These are phyloP conservation scores for Scolanthus callimorphus DNA, from an alignment of 92 coral and sea anemone genomes.

Conservation along the genomic window DNA sequence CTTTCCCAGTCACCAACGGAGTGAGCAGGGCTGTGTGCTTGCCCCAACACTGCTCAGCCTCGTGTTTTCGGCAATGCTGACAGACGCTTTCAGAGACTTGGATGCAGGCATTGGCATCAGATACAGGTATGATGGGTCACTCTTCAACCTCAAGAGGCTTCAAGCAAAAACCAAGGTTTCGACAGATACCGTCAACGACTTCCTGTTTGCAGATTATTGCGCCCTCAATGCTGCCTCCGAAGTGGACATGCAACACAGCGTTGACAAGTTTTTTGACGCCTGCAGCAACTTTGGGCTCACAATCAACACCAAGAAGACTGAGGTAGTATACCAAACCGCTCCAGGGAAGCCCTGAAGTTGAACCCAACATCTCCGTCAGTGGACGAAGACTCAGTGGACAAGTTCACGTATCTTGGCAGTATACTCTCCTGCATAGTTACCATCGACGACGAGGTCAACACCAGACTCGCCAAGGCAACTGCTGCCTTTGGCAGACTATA, in stretches of 20 bases:
- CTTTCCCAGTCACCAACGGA: constrained; percentile 19
- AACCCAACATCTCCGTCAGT: constrained; percentile 14
- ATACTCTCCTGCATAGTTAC: constrained; percentile 15
- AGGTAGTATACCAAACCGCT: background rate
- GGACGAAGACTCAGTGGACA: constrained; percentile 29
- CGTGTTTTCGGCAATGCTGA: constrained; percentile 6
- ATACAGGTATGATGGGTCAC: constrained; percentile 26
- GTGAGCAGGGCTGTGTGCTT: constrained; percentile 11
- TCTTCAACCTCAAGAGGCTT: constrained; percentile 35
- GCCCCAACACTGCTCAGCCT: constrained; percentile 6
- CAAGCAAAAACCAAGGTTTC: constrained; percentile 36
- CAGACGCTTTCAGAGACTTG: constrained; percentile 20
- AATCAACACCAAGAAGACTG: constrained; percentile 1
- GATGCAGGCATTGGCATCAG: constrained; percentile 19
- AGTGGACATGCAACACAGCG: constrained; percentile 18
- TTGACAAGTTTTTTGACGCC: constrained; percentile 8
- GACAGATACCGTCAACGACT: constrained; percentile 22
- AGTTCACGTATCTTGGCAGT: constrained; percentile 46
- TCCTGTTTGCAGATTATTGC: constrained; percentile 32
- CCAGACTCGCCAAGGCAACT: constrained; percentile 31
- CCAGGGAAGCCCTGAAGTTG: too few relatives aligned
- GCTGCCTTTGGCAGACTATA: constrained; percentile 22
- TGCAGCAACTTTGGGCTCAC: constrained; percentile 33
- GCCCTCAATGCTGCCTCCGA: background rate
- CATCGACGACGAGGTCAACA: constrained; percentile 31